A percentile compares a stretch with the other conserved stretches of the same genome.
Conservation (phyloP, 1,140 invertebrate genomes). For the Caenorhabditis remanei region DNA sequence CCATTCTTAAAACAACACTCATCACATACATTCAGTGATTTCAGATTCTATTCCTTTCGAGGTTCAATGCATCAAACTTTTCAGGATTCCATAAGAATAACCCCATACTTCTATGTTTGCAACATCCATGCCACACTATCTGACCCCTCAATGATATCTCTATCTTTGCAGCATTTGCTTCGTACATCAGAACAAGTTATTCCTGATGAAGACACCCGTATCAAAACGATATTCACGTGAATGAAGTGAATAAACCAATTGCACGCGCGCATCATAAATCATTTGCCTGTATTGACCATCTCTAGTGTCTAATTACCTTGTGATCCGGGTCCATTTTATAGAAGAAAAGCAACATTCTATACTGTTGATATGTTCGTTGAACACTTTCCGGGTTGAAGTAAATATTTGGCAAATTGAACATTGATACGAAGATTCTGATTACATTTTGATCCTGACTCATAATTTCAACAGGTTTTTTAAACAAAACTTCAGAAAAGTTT, state of each 20-base stretch:
- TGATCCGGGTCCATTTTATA: constrained; percentile 16
- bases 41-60: no score
- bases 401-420: constrained; percentile 31
- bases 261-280: constrained; percentile 7
- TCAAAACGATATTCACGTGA: constrained; percentile 44
- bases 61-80: no score
- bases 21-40: no score
- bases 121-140: not conserved
- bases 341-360: not conserved
- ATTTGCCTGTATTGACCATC: not conserved
- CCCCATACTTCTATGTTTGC: not conserved
- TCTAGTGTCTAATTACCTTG: not conserved
- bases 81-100: not conserved
- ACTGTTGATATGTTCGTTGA: constrained; percentile 30
- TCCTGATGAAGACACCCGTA: not conserved
- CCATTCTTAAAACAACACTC: no score
- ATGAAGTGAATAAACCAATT: not conserved
- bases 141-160: not conserved
- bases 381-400: not conserved
- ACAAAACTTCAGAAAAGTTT: not conserved
- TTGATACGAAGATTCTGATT: not conserved
- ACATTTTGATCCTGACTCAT: not conserved
- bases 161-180: not conserved
- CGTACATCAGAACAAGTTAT: not conserved
- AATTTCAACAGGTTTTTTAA: not conserved